Evolutionary conservation across 2,888 invertebrate genomes (phyloP).

Genomic region (Cylloceria caligata): DNA sequence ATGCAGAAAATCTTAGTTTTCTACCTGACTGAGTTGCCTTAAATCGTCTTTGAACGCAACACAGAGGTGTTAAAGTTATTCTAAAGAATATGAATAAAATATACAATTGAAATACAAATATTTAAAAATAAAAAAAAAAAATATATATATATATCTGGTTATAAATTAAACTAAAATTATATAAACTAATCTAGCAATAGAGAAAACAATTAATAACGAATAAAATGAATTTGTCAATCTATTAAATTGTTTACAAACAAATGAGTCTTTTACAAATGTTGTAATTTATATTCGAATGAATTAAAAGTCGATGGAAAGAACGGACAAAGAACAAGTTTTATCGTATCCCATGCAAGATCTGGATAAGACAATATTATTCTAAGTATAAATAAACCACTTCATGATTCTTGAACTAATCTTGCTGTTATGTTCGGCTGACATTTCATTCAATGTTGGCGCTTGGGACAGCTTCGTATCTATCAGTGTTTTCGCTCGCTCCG

Average conservation of each 20-base stretch:
- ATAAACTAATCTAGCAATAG: no score
- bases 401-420: not conserved
- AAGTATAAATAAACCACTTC: not conserved
- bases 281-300: not conserved
- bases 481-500: constrained; percentile 7
- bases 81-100: no score
- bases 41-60: no score
- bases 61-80: no score
- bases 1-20: no score
- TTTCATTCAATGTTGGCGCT: not conserved
- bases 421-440: not conserved
- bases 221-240: not conserved
- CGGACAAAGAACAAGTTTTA: not conserved
- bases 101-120: no score
- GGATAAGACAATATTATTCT: not conserved
- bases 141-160: no score
- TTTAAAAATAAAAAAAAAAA: no score
- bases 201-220: no score
- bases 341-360: no score
- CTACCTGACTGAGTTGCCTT: no score
- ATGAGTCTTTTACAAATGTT: not conserved
- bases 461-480: not conserved
- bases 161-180: no score
- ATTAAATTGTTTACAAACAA: not conserved
- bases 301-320: not conserved